Evolutionary conservation across 2,113 vertebrate species (phyloP), one percentile per base, ranked within the genome.

Genomic region (Furnarius figulus): DNA sequence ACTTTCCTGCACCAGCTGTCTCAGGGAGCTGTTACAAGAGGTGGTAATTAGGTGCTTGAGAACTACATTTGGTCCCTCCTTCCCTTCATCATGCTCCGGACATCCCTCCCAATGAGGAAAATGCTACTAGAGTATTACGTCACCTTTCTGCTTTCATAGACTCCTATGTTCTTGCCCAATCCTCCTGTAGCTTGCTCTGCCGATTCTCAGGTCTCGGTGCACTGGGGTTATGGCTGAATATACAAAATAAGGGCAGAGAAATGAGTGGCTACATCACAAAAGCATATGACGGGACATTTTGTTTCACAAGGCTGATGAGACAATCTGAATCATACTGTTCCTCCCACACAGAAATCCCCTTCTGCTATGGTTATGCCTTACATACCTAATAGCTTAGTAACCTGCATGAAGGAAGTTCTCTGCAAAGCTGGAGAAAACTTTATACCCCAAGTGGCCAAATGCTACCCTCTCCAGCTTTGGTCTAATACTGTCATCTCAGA

Each of bases 311-410:
- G 78, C 92, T 90, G 88, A 68, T 90, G 93, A 96, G 80, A 93
- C 92, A 91, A 35, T 65, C 81, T 93, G 97, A 97, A 93, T 97
- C 96, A 97, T 85, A 59, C 85, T 71, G 94, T 75, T 96, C 89
- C 93, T 95, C 95, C 94, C 89, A 96, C 94, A 53, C 93, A 97
- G 92, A 97, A 97, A 97, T 97, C 96, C 96, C 96, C 97, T 92
- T 96, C 83, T 92, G 90, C 90, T 94, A 42, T 53, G 75, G 83
- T 76, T 92, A 58, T 79, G 92, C 62, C 52, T 73, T 85, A 52
- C 90, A 94, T 94, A 72, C 86, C 89, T 91, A 79, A 85, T 70
- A 72, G 74, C 28, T 94, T 92, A 95, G 67, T 80, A 91, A 89
- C 33, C 40, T 62, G n/a, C 39, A 39, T 39, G 93, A 89, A 84